Evolutionary conservation across 2,797 vertebrate species (phyloP).

Genomic region (Lateolabrax maculatus): DNA sequence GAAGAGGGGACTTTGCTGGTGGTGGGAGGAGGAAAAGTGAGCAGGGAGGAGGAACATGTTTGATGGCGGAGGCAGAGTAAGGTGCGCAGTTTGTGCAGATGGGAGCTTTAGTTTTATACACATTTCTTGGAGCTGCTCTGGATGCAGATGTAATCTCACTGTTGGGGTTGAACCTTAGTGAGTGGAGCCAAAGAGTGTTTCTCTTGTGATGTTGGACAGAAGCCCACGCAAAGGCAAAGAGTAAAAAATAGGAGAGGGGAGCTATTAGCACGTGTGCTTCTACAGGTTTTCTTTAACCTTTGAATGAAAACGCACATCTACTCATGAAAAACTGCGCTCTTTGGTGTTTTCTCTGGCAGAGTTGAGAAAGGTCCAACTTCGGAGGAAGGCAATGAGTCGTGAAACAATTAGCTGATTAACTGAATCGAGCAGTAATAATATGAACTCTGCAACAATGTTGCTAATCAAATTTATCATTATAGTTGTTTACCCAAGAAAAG

Average conservation of each 20-base stretch:
- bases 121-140: constrained; percentile 36
- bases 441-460: no score
- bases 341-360: neutral
- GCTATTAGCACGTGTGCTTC: neutral
- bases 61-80: constrained; percentile 55
- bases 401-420: neutral
- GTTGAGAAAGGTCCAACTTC: neutral
- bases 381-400: neutral
- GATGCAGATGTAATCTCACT: constrained; percentile 22
- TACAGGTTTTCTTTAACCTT: neutral
- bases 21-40: constrained; percentile 27
- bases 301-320: neutral
- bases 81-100: constrained; percentile 64
- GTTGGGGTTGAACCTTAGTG: neutral
- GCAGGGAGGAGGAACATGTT: constrained; percentile 31
- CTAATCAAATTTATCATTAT: no score
- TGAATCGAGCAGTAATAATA: no score
- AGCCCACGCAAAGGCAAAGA: neutral
- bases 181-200: constrained; percentile 13
- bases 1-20: constrained; percentile 41
- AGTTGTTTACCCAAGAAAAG: neutral
- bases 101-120: constrained; percentile 59
- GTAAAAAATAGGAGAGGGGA: neutral
- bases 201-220: neutral
- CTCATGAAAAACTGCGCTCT: neutral